These are phyloP conservation scores for Lasioglossum baleicum DNA, from an alignment of 1,140 invertebrate genomes.

Conservation along the genomic window DNA sequence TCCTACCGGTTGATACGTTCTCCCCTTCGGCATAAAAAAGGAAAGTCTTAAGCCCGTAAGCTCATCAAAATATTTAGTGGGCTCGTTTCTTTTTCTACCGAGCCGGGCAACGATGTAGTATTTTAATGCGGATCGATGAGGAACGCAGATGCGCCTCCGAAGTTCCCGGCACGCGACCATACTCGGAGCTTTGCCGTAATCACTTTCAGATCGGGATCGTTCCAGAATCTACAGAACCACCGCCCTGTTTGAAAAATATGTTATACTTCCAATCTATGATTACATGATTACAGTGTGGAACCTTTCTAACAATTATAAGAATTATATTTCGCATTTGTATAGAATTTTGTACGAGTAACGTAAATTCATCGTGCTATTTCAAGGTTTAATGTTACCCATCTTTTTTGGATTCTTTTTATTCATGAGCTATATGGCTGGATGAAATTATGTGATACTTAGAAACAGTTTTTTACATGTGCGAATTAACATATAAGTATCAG, in stretches of 20 bases:
- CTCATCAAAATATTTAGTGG: slow-evolving; percentile 62
- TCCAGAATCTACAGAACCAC: slow-evolving; percentile 4
- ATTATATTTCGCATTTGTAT: too few species aligned
- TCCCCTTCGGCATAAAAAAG: slow-evolving; percentile 15
- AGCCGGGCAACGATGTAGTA: slow-evolving; percentile 39
- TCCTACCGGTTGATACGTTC: slow-evolving; percentile 20
- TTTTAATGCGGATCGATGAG: slow-evolving; percentile 61
- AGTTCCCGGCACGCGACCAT: slow-evolving; percentile 38
- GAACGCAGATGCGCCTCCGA: slow-evolving; percentile 52
- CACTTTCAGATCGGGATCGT: slow-evolving; percentile 18
- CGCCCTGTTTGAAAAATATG: not conserved
- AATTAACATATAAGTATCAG: too few species aligned
- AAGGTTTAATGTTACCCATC: too few species aligned
- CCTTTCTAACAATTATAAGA: too few species aligned
- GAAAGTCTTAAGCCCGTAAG: slow-evolving; percentile 55
- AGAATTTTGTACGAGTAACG: too few species aligned
- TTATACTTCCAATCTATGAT: not conserved
- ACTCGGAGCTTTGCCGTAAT: slow-evolving; percentile 36
- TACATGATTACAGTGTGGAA: too few species aligned
- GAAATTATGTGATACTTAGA: too few species aligned
- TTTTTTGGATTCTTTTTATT: too few species aligned
- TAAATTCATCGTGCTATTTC: too few species aligned
- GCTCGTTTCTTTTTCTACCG: slow-evolving; percentile 41
- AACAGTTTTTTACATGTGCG: too few species aligned
- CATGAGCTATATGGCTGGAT: too few species aligned